These are phyloP conservation scores for Tretioscincus oriximinensis DNA, from an alignment of 2,113 vertebrate species.

Conservation along the genomic window DNA sequence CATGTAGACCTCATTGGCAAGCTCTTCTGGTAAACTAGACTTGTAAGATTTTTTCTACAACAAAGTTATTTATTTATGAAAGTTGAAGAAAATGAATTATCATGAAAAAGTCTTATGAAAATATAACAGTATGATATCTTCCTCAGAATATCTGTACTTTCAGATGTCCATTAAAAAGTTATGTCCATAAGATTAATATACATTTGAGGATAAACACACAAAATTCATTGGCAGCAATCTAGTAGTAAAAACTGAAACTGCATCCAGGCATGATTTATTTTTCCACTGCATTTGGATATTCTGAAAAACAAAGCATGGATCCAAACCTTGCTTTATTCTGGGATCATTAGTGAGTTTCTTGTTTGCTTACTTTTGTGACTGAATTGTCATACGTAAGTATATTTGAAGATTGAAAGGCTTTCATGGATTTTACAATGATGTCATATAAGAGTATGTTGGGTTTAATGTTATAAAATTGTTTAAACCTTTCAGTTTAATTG, in stretches of 20 bases:
- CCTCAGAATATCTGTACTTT: not conserved
- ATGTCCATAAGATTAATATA: not conserved
- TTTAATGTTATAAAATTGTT: not conserved
- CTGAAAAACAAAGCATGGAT: no score
- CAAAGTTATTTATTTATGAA: not conserved
- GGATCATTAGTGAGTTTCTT: not conserved
- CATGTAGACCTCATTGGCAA: no score
- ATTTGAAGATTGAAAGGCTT: not conserved
- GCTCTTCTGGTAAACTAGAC: no score
- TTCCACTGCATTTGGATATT: no score
- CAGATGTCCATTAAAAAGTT: not conserved
- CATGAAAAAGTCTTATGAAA: not conserved
- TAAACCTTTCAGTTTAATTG: not conserved
- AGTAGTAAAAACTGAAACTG: no score
- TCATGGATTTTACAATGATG: not conserved
- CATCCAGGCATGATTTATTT: no score
- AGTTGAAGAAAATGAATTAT: not conserved
- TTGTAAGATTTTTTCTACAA: no score
- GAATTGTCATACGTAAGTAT: not conserved
- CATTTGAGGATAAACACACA: not conserved
- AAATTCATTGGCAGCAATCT: not conserved
- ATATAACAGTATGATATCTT: not conserved
- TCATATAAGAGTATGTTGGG: not conserved
- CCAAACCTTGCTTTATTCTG: no score
- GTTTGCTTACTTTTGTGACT: not conserved